A percentile compares a stretch with the other conserved stretches of the same genome.
Conservation (phyloP, 2,888 invertebrate species). For the Leucophenga maculata region DNA sequence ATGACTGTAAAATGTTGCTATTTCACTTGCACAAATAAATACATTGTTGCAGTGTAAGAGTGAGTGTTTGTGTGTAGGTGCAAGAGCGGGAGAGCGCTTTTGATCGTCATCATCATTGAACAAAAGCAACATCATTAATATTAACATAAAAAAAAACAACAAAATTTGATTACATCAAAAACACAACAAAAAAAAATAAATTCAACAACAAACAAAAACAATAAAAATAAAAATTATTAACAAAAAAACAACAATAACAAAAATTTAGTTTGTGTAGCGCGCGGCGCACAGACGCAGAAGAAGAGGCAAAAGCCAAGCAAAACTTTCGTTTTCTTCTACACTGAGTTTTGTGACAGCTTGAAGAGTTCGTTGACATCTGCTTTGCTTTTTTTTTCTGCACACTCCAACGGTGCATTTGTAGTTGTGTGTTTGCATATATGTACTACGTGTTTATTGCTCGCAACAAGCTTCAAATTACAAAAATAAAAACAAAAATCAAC, state of each 20-base stretch:
- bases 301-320: conserved; percentile 24
- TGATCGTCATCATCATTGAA: conserved; percentile 22
- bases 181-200: conserved; percentile 37
- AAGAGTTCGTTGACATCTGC: conserved; percentile 20
- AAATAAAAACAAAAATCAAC: background rate
- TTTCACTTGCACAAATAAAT: background rate
- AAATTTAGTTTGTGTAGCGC: background rate
- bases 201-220: conserved; percentile 22
- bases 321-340: conserved; percentile 55
- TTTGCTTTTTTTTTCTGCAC: conserved; percentile 18
- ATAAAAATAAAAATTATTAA: conserved; percentile 35
- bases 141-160: conserved; percentile 9
- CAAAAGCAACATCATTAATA: conserved; percentile 3
- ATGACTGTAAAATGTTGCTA: background rate
- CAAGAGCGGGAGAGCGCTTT: background rate
- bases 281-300: conserved; percentile 36
- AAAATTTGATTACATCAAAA: conserved; percentile 61
- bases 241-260: conserved; percentile 28
- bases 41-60: background rate
- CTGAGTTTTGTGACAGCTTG: conserved; percentile 21
- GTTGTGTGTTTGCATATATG: conserved; percentile 6
- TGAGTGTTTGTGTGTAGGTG: background rate
- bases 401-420: conserved; percentile 39
- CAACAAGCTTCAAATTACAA: background rate
- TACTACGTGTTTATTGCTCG: background rate